Conservation (phyloP, 1,140 invertebrate species). For the Ridgeia piscesae region DNA sequence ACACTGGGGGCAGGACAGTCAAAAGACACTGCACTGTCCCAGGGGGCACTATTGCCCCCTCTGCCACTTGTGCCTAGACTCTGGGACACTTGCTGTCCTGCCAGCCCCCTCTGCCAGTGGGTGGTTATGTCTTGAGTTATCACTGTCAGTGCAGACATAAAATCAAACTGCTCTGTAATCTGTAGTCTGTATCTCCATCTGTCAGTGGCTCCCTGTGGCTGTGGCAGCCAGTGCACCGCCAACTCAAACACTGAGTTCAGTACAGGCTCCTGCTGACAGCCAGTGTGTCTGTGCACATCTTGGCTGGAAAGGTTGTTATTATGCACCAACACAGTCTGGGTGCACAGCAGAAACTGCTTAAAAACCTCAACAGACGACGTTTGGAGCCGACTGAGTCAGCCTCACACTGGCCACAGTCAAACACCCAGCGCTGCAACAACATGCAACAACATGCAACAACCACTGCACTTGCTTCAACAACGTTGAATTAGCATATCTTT, state of each 20-base stretch:
- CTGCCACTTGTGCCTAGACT: background rate
- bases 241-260: background rate
- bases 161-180: background rate
- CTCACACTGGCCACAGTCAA: no score
- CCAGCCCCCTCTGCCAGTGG: background rate
- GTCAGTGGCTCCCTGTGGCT: background rate
- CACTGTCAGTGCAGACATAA: background rate
- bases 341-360: background rate
- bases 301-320: background rate
- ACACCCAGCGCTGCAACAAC: no score
- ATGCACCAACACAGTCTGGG: background rate
- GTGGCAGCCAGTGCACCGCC: background rate
- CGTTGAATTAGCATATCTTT: no score
- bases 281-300: background rate
- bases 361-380: no score
- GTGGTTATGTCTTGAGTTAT: background rate
- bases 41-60: background rate
- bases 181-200: background rate
- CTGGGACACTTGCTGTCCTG: background rate
- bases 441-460: no score
- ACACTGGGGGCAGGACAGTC: background rate
- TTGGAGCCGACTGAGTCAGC: no score
- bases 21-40: background rate
- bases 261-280: background rate
- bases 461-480: no score